phyloP scores from a whole-genome alignment of 2,113 vertebrate species.

The Passerina amoena region DNA sequence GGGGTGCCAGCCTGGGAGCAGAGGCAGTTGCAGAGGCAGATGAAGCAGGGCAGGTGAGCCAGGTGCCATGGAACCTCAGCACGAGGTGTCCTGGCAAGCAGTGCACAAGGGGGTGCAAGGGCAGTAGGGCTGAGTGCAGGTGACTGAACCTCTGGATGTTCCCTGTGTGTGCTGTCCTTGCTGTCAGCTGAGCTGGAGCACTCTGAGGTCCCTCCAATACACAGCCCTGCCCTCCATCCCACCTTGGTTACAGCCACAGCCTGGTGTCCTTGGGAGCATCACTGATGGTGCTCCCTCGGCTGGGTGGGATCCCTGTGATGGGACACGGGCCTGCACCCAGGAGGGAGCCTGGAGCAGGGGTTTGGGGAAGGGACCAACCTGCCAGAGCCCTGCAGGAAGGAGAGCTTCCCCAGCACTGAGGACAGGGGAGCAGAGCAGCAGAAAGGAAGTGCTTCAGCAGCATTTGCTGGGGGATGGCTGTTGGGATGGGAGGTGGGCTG shows the following conservation, averaged over 20 bases:
- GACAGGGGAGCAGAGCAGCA: not conserved
- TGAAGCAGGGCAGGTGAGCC: not conserved
- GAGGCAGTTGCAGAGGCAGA: not conserved
- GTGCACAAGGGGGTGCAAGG: not conserved
- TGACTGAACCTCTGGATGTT: accelerated
- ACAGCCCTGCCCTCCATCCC: not conserved
- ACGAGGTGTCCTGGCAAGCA: accelerated
- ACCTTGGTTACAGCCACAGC: not conserved
- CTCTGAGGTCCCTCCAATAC: not conserved
- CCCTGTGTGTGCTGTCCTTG: not conserved
- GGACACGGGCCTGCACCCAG: accelerated
- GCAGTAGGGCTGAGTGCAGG: not conserved
- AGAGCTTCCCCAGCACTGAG: not conserved
- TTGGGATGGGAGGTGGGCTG: not conserved
- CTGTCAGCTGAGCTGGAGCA: not conserved
- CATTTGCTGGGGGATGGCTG: not conserved
- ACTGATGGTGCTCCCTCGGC: accelerated
- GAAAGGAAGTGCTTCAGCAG: not conserved
- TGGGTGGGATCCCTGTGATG: not conserved
- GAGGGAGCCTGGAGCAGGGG: not conserved
- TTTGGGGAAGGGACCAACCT: not conserved
- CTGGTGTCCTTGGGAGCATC: not conserved
- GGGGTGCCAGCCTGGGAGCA: not conserved
- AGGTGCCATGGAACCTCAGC: not conserved
- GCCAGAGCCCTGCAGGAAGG: not conserved